These are phyloP conservation scores for Salticus scenicus DNA, from an alignment of 2,888 invertebrate genomes.

Conservation along the genomic window DNA sequence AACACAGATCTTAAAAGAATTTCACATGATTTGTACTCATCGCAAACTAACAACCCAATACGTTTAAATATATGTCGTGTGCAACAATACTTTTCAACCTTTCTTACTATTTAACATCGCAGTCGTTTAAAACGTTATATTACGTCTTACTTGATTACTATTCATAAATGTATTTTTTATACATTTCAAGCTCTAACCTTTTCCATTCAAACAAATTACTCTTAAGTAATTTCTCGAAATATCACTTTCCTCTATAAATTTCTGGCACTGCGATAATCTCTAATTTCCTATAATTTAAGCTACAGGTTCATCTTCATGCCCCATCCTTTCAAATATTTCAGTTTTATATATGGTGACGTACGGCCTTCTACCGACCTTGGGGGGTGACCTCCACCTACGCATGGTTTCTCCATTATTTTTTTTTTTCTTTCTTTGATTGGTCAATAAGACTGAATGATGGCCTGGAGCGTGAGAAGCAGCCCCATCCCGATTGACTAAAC, in stretches of 20 bases:
- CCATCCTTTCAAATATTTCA: neutral
- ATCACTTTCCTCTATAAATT: neutral
- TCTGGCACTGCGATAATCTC: neutral
- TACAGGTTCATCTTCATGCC: neutral
- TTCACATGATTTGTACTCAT: too few species aligned
- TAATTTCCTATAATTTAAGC: conserved; percentile 4
- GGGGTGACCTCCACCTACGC: conserved; percentile 62
- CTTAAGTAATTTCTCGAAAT: neutral
- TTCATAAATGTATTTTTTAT: too few species aligned
- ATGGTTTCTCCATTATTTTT: neutral
- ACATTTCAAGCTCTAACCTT: too few species aligned
- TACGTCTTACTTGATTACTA: too few species aligned
- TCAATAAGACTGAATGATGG: conserved; percentile 2
- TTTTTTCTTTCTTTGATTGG: conserved; percentile 19
- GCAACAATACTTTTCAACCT: too few species aligned
- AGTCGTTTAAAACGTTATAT: too few species aligned
- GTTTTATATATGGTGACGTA: conserved; percentile 31
- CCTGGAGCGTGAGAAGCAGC: conserved; percentile 11
- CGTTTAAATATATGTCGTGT: too few species aligned
- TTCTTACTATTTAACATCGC: too few species aligned
- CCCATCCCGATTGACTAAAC: conserved; percentile 40
- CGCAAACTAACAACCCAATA: too few species aligned
- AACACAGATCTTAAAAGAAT: too few species aligned
- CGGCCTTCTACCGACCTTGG: conserved; percentile 41
- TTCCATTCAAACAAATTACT: too few species aligned